These are phyloP conservation scores for Octonoba sinensis DNA, from an alignment of 2,888 invertebrate genomes.

Conservation along the genomic window DNA sequence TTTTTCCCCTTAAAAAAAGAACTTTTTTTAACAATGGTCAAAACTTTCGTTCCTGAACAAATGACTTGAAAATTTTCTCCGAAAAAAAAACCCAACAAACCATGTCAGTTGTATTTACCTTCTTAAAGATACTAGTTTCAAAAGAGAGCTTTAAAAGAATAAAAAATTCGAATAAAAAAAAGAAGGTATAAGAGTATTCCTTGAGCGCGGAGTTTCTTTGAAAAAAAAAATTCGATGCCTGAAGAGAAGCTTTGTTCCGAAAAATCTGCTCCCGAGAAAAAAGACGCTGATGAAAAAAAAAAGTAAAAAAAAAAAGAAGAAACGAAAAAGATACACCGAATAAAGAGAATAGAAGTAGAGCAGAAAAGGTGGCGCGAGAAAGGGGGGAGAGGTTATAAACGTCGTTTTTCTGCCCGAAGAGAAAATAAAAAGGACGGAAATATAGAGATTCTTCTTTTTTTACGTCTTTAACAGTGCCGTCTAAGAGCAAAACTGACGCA, in stretches of 20 bases:
- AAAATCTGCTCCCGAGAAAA: conserved; percentile 34
- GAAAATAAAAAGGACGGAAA: conserved; percentile 50
- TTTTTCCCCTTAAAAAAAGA: too few relatives aligned
- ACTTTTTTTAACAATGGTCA: conserved; percentile 1
- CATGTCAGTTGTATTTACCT: conserved; percentile 22
- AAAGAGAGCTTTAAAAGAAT: conserved; percentile 28
- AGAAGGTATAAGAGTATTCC: conserved; percentile 20
- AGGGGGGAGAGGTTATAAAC: conserved; percentile 39
- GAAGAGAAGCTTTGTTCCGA: conserved; percentile 28
- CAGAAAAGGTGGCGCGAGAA: too few relatives aligned
- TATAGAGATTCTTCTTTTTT: conserved; percentile 54
- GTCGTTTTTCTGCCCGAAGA: conserved; percentile 48
- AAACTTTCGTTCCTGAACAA: background rate
- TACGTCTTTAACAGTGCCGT: conserved; percentile 30
- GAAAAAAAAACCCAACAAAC: background rate
- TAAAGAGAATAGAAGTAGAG: conserved; percentile 36
- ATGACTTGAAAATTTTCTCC: conserved; percentile 4
- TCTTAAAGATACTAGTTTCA: conserved; percentile 41
- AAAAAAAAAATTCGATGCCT: conserved; percentile 31
- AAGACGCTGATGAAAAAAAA: background rate
- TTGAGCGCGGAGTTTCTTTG: conserved; percentile 38
- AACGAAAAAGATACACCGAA: conserved; percentile 28
- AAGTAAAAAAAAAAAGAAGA: background rate
- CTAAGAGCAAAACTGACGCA: conserved; percentile 24
- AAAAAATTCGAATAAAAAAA: background rate